phyloP scores from a whole-genome alignment of 2,113 vertebrate species.

The Zosterops borbonicus region DNA sequence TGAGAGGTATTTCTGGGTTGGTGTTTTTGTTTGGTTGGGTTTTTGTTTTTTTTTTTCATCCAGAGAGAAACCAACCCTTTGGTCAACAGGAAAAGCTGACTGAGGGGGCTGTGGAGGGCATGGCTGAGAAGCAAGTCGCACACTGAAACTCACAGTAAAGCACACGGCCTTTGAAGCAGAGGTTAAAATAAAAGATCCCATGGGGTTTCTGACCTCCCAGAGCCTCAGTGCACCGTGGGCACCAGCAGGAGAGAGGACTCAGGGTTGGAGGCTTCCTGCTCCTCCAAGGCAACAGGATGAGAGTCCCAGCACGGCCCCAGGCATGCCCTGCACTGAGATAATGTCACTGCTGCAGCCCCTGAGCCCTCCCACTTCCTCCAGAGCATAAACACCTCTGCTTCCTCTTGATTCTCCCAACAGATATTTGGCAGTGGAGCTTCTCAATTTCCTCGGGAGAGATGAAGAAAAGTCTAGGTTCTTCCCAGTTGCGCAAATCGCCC shows the following conservation, averaged over 20 bases:
- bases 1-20: not conserved
- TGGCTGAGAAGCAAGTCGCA: not conserved
- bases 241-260: not conserved
- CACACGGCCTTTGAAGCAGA: not conserved
- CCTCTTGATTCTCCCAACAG: constrained; percentile 59
- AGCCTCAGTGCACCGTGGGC: not conserved
- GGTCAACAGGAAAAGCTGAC: not conserved
- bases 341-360: not conserved
- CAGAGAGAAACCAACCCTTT: not conserved
- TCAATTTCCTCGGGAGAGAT: constrained; percentile 35
- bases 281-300: constrained; percentile 54
- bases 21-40: not conserved
- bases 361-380: constrained; percentile 57
- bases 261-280: constrained; percentile 19
- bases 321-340: not conserved
- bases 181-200: not conserved
- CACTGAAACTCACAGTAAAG: not conserved
- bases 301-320: not conserved
- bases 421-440: constrained; percentile 32
- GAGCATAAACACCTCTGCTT: constrained; percentile 60
- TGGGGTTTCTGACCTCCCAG: not conserved
- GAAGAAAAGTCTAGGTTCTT: constrained; percentile 56
- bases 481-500: constrained; percentile 36
- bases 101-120: not conserved
- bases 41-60: not conserved